phyloP scores from a whole-genome alignment of 2,113 vertebrate species.

The Trichomycterus rosablanca region DNA sequence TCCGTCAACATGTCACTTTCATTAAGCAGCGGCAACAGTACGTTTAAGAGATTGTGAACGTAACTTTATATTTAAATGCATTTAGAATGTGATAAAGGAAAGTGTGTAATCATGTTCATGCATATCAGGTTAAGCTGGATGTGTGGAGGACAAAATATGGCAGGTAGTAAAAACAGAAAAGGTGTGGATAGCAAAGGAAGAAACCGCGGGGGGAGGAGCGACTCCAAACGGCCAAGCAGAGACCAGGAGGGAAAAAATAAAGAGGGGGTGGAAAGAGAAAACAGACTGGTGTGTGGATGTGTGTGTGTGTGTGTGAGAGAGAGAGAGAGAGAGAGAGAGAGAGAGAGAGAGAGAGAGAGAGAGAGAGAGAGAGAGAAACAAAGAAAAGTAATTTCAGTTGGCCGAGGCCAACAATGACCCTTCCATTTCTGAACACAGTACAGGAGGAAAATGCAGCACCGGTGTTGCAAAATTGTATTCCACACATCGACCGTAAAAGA shows the following conservation, averaged over 20 bases:
- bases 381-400: conserved; percentile 22
- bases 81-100: too few species aligned
- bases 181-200: conserved; percentile 14
- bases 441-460: neutral
- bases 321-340: conserved; percentile 16
- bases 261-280: conserved; percentile 8
- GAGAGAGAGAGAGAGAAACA: conserved; percentile 7
- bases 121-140: conserved; percentile 4
- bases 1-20: too few species aligned
- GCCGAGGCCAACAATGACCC: conserved; percentile 19
- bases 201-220: conserved; percentile 15
- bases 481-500: neutral
- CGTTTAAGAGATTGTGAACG: too few species aligned
- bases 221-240: neutral
- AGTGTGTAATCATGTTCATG: too few species aligned
- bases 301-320: too few species aligned
- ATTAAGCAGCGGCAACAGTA: too few species aligned
- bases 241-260: neutral
- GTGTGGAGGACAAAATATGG: conserved; percentile 12
- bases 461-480: neutral
- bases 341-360: conserved; percentile 3
- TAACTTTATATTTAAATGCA: too few species aligned
- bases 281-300: too few species aligned
- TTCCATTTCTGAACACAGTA: conserved; percentile 9
- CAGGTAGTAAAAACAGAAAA: neutral